Conservation (phyloP, 1,140 invertebrate genomes). For the Pseudomyrmex concolor region DNA sequence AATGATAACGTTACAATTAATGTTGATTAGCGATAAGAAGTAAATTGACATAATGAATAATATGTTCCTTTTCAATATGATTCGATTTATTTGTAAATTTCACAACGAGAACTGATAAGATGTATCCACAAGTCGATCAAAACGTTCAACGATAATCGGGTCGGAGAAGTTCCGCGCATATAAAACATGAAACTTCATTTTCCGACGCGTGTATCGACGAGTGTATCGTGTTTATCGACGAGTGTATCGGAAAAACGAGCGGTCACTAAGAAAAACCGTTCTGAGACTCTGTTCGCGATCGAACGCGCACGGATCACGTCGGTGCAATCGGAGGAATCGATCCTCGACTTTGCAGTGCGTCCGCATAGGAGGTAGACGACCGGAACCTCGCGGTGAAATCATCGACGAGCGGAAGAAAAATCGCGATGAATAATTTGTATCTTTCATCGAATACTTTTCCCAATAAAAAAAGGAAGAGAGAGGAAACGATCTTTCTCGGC, state of each 20-base stretch:
- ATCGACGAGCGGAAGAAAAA: not conserved
- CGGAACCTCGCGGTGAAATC: slow-evolving; percentile 2
- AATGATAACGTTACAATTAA: not conserved
- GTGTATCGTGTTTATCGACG: not conserved
- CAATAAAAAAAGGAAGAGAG: not conserved
- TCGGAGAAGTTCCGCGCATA: slow-evolving; percentile 3
- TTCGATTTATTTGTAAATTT: slow-evolving; percentile 1
- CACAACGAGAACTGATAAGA: not conserved
- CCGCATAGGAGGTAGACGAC: not conserved
- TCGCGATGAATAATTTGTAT: not conserved
- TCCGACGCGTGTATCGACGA: not conserved
- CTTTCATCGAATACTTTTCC: not conserved
- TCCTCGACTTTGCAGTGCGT: not conserved
- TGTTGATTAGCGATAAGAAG: not conserved
- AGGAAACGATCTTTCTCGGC: not conserved
- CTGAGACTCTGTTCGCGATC: not conserved
- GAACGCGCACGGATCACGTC: not conserved
- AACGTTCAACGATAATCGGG: not conserved
- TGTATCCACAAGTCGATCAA: not conserved
- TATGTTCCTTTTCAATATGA: slow-evolving; percentile 5
- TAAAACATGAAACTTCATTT: slow-evolving; percentile 14
- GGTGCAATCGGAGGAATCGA: not conserved
- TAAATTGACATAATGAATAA: not conserved
- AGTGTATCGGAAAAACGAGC: not conserved
- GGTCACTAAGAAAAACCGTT: not conserved